Conservation (phyloP, 2,888 invertebrate genomes). For the Epinotia demarniana region DNA sequence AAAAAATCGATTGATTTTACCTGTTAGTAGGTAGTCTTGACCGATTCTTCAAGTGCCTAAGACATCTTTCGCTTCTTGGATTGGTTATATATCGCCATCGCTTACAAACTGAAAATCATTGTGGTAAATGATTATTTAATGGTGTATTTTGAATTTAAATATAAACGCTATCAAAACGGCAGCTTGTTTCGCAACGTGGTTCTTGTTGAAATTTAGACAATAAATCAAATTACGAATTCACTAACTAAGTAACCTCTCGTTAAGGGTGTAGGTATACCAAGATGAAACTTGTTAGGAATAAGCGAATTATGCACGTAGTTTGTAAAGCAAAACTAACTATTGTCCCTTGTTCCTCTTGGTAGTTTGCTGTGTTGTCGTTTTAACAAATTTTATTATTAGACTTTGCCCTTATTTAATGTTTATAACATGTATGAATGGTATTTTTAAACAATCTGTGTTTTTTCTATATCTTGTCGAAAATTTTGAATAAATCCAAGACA, state of each 20-base stretch:
- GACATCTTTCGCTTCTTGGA: too few species aligned
- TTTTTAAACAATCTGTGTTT: too few species aligned
- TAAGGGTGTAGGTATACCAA: conserved; percentile 25
- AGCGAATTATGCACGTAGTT: conserved; percentile 18
- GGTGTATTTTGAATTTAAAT: background rate
- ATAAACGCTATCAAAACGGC: background rate
- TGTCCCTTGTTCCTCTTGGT: conserved; percentile 3
- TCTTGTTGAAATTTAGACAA: conserved; percentile 6
- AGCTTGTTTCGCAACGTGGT: conserved; percentile 1
- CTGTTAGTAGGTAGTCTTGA: too few species aligned
- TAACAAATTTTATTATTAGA: conserved; percentile 4
- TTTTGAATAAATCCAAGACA: background rate
- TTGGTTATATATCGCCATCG: too few species aligned
- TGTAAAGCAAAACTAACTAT: conserved; percentile 21
- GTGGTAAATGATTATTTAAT: background rate
- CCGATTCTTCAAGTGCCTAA: too few species aligned
- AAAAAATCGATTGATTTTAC: too few species aligned
- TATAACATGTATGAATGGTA: background rate
- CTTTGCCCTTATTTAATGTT: background rate
- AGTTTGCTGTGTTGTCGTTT: background rate
- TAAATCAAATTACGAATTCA: conserved; percentile 36
- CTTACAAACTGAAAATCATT: too few species aligned
- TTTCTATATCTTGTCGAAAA: too few species aligned
- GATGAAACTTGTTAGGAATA: conserved; percentile 7
- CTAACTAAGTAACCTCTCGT: conserved; percentile 31